Evolutionary conservation across 2,888 invertebrate species (phyloP).

Genomic region (Phaonia tiefii): DNA sequence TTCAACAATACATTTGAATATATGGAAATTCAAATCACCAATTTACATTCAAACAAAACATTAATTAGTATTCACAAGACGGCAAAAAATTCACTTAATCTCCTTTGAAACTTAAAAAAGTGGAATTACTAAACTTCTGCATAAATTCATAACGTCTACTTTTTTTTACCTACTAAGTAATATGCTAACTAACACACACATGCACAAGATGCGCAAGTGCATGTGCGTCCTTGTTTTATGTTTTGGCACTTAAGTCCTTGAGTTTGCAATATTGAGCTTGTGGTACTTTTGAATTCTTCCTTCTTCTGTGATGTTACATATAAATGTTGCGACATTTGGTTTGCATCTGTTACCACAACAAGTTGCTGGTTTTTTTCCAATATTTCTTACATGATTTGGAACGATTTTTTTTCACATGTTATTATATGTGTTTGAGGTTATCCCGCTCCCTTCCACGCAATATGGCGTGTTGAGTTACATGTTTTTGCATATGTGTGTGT

Average conservation of each 20-base stretch:
- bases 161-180: no score
- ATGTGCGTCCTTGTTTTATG: not conserved
- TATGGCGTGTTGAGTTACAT: no score
- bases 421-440: not conserved
- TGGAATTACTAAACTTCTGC: no score
- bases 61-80: no score
- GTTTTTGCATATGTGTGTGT: not conserved
- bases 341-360: constrained; percentile 27
- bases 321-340: constrained; percentile 14
- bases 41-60: no score
- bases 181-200: no score
- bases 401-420: no score
- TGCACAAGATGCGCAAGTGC: not conserved
- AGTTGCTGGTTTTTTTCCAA: not conserved
- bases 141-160: no score
- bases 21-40: no score
- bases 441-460: not conserved
- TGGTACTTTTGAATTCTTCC: not conserved
- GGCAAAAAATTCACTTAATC: no score
- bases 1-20: no score
- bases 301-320: not conserved
- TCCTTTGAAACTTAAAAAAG: no score
- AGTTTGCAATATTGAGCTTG: not conserved
- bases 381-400: not conserved
- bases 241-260: not conserved